These are phyloP conservation scores for Lacanobia wlatinum DNA, from an alignment of 2,888 invertebrate species.

Conservation along the genomic window DNA sequence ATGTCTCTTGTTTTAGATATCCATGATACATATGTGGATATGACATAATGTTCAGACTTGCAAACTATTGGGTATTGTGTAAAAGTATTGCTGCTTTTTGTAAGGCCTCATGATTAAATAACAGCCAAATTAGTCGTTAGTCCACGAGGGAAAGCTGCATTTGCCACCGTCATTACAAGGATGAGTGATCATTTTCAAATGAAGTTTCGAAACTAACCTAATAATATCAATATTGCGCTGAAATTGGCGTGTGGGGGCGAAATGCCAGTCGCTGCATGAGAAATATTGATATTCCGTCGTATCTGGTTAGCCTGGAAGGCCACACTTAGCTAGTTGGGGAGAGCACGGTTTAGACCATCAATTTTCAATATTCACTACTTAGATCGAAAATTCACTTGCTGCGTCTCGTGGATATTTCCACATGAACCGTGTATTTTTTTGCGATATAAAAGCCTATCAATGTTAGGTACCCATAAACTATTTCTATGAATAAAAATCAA, in stretches of 20 bases:
- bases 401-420: not conserved
- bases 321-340: not conserved
- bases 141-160: not conserved
- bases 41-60: not conserved
- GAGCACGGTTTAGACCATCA: slow-evolving; percentile 8
- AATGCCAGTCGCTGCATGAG: slow-evolving; percentile 18
- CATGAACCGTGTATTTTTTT: not conserved
- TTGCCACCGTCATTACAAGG: not conserved
- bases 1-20: no score
- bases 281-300: slow-evolving; percentile 37
- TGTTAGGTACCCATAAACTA: no score
- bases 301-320: slow-evolving; percentile 12
- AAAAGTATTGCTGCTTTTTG: not conserved
- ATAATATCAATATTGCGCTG: slow-evolving; percentile 38
- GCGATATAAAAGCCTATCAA: no score
- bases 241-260: slow-evolving; percentile 16
- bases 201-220: slow-evolving; percentile 14
- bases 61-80: not conserved
- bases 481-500: no score
- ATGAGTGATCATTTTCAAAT: slow-evolving; percentile 24
- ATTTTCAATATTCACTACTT: slow-evolving; percentile 15
- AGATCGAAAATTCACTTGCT: not conserved
- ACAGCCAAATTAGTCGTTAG: not conserved
- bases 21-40: not conserved
- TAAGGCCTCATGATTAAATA: not conserved